phyloP scores from a whole-genome alignment of 2,113 vertebrate species.

The Nesogale talazaci region DNA sequence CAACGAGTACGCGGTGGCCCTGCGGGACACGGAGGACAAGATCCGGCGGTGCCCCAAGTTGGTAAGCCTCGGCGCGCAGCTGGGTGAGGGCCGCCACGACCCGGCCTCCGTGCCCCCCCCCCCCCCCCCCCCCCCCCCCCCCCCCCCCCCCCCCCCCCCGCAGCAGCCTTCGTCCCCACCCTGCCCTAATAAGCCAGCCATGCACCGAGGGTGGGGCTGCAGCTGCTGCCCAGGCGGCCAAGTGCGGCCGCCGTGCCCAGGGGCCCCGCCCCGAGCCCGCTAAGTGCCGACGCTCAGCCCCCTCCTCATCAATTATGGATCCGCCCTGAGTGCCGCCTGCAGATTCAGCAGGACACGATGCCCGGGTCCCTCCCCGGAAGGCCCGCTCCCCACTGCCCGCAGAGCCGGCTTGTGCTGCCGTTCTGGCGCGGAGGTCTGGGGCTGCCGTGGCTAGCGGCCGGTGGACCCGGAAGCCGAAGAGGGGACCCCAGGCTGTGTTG shows the following conservation, averaged over 20 bases:
- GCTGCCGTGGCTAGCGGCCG: background rate
- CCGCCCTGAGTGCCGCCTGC: slow-evolving; percentile 49
- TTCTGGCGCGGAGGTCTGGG: background rate
- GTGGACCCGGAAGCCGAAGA: too few species aligned
- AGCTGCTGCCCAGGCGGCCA: background rate
- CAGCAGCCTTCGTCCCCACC: background rate
- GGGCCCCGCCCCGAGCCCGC: background rate
- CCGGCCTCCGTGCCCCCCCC: too few species aligned
- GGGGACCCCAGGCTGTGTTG: background rate
- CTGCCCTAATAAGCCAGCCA: too few species aligned
- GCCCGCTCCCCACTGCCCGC: too few species aligned
- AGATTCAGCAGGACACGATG: slow-evolving; percentile 69
- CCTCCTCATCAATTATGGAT: slow-evolving; percentile 78
- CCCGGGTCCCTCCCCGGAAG: background rate
- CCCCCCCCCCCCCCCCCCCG: too few species aligned
- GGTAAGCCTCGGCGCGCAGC: slow-evolving; percentile 83
- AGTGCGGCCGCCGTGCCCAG: background rate
- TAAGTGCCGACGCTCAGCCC: slow-evolving; percentile 54
- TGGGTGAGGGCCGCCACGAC: background rate
- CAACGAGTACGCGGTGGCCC: slow-evolving; percentile 95
- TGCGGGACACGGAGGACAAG: slow-evolving; percentile 98
- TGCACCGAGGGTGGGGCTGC: background rate
- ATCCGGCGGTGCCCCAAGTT: slow-evolving; percentile 92
- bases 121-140: too few species aligned
- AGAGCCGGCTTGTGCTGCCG: background rate